These are phyloP conservation scores for Thalassoma bifasciatum DNA, from an alignment of 2,113 vertebrate genomes.

Conservation along the genomic window DNA sequence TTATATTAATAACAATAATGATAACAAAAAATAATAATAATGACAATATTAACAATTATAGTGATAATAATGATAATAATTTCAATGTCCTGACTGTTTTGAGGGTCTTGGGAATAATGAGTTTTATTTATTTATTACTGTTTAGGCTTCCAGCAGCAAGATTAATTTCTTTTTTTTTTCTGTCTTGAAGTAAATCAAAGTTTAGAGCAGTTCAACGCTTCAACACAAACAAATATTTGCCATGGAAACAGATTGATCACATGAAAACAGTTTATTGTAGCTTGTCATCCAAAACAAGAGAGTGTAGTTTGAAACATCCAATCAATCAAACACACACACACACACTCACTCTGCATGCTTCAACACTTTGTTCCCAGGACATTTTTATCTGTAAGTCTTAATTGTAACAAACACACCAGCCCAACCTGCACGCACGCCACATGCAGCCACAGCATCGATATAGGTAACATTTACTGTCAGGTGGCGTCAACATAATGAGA, in stretches of 20 bases:
- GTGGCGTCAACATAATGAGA: slow-evolving; percentile 63
- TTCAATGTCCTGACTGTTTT: too few relatives aligned
- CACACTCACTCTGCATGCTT: background rate
- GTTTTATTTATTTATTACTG: too few relatives aligned
- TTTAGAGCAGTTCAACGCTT: slow-evolving; percentile 22
- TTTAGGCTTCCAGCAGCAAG: too few relatives aligned
- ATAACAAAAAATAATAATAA: too few relatives aligned
- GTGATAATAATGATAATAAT: too few relatives aligned
- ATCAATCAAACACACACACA: slow-evolving; percentile 14
- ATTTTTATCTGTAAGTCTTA: background rate
- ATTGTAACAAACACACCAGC: slow-evolving; percentile 1
- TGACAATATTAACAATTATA: too few relatives aligned
- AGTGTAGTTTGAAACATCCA: background rate
- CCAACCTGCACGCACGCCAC: background rate
- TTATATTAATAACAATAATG: too few relatives aligned
- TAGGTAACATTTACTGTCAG: slow-evolving; percentile 53
- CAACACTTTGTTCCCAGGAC: slow-evolving; percentile 6
- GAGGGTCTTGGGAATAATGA: too few relatives aligned
- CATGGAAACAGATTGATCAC: slow-evolving; percentile 15
- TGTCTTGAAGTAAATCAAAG: too few relatives aligned
- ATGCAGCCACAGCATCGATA: slow-evolving; percentile 36
- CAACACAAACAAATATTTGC: slow-evolving; percentile 33
- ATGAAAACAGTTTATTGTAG: slow-evolving; percentile 30
- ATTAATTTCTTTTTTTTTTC: too few relatives aligned
- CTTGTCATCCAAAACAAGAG: background rate